Evolutionary conservation across 2,113 vertebrate species (phyloP), one percentile per base, ranked within the genome.

Genomic region (Lichenostomus cassidix): DNA sequence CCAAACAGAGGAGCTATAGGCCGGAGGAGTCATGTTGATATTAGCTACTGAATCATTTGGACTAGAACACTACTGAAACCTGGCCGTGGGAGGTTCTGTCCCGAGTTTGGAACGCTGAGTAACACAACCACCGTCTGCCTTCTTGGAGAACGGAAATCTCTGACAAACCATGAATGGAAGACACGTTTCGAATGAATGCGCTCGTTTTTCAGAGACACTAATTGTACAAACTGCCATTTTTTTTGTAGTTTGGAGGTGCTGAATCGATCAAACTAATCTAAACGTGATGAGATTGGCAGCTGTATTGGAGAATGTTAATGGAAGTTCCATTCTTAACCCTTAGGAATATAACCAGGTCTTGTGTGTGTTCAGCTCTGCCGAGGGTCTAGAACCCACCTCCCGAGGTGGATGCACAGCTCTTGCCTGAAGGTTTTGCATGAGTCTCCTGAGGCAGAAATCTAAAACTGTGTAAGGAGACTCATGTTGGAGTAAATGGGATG

Each of bases 1-100:
- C 92, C 85, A 95, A 95, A 92, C 92, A 90, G 60, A 95, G 67
- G 85, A 87, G 83, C 90, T 75, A 12, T 58, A 77, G 89, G 96
- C 95, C 41, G 37, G 69, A 95, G 94, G 95, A 95, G 85, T 62
- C 70, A 55, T 50, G 44, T 68, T 76, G 80, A 95, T 71, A 74
- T 94, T 90, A 97, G 97, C 97, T 98, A 95, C 97, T 97, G 97
- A 97, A 94, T 95, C 95, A 93, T 78, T 96, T 96, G 95, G 93
- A 93, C 94, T 81, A 93, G 93, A 93, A 96, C 94, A 98, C 98
- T 98, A 98, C 97, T 98, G 98, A 98, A 96, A 88, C 84, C 67
- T 79, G 83, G 69, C 89, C 55, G 0, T 94, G 90, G 69, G 46
- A 90, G 94, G 82, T 77, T 95, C 77, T 90, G 90, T 90, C 44